Evolutionary conservation across 2,888 invertebrate species (phyloP), one percentile per base, ranked within the genome.

Genomic region (Erynnis tages): DNA sequence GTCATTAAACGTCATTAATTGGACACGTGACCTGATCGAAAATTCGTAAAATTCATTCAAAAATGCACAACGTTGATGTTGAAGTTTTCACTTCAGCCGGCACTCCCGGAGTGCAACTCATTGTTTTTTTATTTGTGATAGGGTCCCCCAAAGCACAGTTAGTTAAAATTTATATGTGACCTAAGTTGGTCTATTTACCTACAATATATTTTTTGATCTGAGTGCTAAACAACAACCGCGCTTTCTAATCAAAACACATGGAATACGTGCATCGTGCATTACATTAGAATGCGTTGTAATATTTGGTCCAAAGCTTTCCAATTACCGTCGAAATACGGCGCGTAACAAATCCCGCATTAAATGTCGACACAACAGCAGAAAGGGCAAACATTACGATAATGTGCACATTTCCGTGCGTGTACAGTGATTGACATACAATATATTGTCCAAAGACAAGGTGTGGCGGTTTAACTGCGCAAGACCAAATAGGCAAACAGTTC

Each of bases 401-500:
- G 73, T 71, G 66, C 68, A 74, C 70, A 45, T 53, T 75, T 77
- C 73, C 76, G 71, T 72, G 72, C 75, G 73, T 73, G 73, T 66
- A 61, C 65, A 57, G 66, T 82, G 83, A 85, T 82, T 83, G 85
- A 74, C 84, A 76, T 70, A 79, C 81, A 84, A 84, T 85, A 79
- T 75, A 81, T 78, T 78, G 79, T 82, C 65, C 71, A 65, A 73
- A 78, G 71, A 70, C 69, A 71, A 82, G 84, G 84, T 80, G 85
- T 79, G 80, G 70, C 66, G 63, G 74, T 62, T 73, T 76, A 81
- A 86, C 83, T 82, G 76, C 72, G 70, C 72, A 76, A 67, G 70
- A 75, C 81, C 71, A 73, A 79, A 76, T 74, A 77, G 76, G 72
- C 74, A 71, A 65, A 47, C 56, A 49, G 70, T 67, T 65, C 54